Percentiles rank a stretch among this genome's conserved stretches.
Evolutionary conservation across 1,140 invertebrate genomes (phyloP).

Genomic region (Zaprionus tsacasi): DNA sequence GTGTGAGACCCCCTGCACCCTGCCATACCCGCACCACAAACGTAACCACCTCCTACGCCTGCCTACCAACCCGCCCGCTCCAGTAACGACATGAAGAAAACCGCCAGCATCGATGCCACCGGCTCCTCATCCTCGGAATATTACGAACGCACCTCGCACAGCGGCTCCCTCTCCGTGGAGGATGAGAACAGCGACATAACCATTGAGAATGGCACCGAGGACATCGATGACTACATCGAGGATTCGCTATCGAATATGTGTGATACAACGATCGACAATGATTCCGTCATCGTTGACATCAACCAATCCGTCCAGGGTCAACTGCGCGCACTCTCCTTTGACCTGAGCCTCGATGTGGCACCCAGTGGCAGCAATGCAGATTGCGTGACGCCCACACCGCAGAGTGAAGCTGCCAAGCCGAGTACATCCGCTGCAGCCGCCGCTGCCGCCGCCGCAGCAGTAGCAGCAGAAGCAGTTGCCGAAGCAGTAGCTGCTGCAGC

Average conservation of each 20-base stretch:
- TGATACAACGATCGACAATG: constrained; percentile 62
- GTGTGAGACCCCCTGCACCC: constrained; percentile 12
- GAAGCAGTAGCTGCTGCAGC: background rate
- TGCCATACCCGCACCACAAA: background rate
- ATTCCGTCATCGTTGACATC: constrained; percentile 20
- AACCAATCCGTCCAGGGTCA: constrained; percentile 39
- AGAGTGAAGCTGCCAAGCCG: constrained; percentile 26
- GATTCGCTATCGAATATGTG: constrained; percentile 74
- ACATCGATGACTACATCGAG: constrained; percentile 80
- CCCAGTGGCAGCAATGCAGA: background rate
- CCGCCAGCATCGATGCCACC: constrained; percentile 69
- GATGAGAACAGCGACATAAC: constrained; percentile 83
- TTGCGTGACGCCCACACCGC: constrained; percentile 55
- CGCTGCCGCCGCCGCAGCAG: background rate
- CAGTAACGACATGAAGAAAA: constrained; percentile 65
- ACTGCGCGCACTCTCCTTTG: constrained; percentile 47
- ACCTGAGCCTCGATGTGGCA: constrained; percentile 45
- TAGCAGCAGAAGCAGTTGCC: background rate
- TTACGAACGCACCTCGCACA: constrained; percentile 67
- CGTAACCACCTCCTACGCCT: constrained; percentile 4
- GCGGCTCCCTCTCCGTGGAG: constrained; percentile 79
- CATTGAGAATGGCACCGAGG: constrained; percentile 78
- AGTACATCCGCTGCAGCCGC: constrained; percentile 39
- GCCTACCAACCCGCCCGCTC: background rate
- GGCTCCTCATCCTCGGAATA: constrained; percentile 65